Conservation (phyloP, 1,140 invertebrate species). For the Caerostris darwini region DNA sequence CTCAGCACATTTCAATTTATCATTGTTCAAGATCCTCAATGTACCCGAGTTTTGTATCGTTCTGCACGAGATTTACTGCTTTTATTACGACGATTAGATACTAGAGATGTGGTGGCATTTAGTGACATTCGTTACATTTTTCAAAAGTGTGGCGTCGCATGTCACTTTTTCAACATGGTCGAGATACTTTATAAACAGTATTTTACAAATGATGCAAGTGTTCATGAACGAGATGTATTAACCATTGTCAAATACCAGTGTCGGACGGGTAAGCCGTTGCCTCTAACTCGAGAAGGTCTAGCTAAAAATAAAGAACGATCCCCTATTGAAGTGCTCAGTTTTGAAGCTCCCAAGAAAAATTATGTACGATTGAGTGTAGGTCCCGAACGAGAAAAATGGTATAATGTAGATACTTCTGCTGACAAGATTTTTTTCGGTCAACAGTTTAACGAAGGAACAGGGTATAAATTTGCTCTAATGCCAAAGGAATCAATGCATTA, state of each 20-base stretch:
- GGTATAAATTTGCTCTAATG: not conserved
- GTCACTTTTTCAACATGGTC: not conserved
- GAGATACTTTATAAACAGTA: not conserved
- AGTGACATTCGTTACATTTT: not conserved
- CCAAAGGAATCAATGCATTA: too few species aligned
- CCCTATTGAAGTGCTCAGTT: constrained; percentile 42
- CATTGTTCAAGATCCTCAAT: not conserved
- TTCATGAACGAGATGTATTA: not conserved
- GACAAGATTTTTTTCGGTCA: constrained; percentile 71
- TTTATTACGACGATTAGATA: not conserved
- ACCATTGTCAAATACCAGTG: not conserved
- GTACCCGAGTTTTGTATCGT: not conserved
- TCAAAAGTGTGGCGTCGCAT: not conserved
- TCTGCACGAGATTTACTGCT: not conserved
- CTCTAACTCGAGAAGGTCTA: constrained; percentile 33
- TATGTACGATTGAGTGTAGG: not conserved
- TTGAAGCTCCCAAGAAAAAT: constrained; percentile 67
- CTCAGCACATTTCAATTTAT: constrained; percentile 4
- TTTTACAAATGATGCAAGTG: too few species aligned
- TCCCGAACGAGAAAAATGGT: not conserved
- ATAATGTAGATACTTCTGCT: not conserved
- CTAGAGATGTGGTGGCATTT: not conserved
- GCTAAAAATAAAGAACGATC: constrained; percentile 34
- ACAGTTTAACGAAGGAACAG: constrained; percentile 61
- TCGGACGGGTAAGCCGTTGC: not conserved